These are phyloP conservation scores for Sebastes minor DNA, from an alignment of 2,797 vertebrate species.

Conservation along the genomic window DNA sequence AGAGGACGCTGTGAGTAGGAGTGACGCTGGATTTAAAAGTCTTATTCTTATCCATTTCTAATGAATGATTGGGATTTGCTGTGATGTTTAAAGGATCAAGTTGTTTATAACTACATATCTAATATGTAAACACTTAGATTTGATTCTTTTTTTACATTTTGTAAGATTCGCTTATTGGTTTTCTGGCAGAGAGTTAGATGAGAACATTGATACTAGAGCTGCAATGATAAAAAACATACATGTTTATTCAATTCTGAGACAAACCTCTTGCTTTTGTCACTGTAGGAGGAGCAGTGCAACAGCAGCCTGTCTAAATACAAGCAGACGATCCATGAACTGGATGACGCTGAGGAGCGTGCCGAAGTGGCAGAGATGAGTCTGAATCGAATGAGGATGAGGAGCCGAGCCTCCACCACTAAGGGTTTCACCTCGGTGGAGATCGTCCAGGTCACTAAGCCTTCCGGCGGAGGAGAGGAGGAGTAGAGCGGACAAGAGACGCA, in stretches of 20 bases:
- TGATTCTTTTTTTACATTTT: neutral
- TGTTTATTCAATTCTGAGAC: neutral
- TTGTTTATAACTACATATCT: neutral
- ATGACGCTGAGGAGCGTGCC: constrained; percentile 74
- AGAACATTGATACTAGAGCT: too few species aligned
- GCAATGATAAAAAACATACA: too few species aligned
- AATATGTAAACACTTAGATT: too few species aligned
- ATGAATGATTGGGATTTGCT: neutral
- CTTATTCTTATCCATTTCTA: neutral
- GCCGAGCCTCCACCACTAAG: constrained; percentile 62
- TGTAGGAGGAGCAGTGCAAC: constrained; percentile 80
- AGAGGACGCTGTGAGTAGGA: constrained; percentile 67
- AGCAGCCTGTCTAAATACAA: constrained; percentile 77
- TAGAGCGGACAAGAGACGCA: constrained; percentile 17
- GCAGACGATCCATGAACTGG: constrained; percentile 70
- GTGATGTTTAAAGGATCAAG: neutral
- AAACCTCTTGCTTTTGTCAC: neutral
- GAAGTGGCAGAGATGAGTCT: constrained; percentile 73
- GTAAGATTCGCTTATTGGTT: neutral
- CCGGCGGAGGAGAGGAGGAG: constrained; percentile 61
- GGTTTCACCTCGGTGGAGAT: constrained; percentile 76
- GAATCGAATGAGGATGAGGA: constrained; percentile 77
- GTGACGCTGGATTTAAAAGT: neutral
- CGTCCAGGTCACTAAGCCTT: constrained; percentile 73
- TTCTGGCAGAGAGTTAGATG: too few species aligned